Percentiles rank a stretch among this genome's conserved stretches.
phyloP scores from a whole-genome alignment of 2,797 vertebrate genomes.

The Rhadinocentrus ornatus region DNA sequence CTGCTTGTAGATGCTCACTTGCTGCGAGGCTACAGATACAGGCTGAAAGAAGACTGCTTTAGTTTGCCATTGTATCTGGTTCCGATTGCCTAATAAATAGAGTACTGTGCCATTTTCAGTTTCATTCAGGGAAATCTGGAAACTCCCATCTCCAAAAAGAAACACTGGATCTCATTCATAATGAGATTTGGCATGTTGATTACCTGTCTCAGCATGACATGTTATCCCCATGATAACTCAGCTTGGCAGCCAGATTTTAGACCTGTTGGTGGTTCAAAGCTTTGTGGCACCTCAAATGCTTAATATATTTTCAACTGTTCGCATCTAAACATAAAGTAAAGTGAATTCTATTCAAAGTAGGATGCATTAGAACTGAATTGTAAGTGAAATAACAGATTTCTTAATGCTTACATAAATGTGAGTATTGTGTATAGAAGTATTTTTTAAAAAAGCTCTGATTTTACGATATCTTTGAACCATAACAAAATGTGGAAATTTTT shows the following conservation, averaged over 20 bases:
- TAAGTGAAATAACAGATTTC: not conserved
- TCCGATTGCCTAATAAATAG: not conserved
- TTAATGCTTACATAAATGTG: not conserved
- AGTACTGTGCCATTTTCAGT: not conserved
- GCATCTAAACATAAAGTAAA: too few relatives aligned
- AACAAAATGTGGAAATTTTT: not conserved
- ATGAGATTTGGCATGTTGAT: not conserved
- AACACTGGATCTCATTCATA: not conserved
- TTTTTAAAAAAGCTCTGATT: not conserved
- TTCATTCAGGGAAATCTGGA: not conserved
- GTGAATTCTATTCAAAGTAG: not conserved
- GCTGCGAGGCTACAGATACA: not conserved
- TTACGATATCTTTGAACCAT: not conserved
- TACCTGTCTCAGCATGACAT: not conserved
- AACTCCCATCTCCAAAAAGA: not conserved
- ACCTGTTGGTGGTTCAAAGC: not conserved
- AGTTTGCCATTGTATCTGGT: not conserved
- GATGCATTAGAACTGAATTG: not conserved
- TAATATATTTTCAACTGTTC: too few relatives aligned
- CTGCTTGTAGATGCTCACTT: not conserved
- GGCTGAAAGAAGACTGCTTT: not conserved
- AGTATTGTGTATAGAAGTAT: not conserved
- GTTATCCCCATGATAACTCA: not conserved
- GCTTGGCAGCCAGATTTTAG: not conserved
- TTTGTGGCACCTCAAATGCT: not conserved